phyloP scores from a whole-genome alignment of 1,140 invertebrate genomes.

The Diplogasteroides magnus region DNA sequence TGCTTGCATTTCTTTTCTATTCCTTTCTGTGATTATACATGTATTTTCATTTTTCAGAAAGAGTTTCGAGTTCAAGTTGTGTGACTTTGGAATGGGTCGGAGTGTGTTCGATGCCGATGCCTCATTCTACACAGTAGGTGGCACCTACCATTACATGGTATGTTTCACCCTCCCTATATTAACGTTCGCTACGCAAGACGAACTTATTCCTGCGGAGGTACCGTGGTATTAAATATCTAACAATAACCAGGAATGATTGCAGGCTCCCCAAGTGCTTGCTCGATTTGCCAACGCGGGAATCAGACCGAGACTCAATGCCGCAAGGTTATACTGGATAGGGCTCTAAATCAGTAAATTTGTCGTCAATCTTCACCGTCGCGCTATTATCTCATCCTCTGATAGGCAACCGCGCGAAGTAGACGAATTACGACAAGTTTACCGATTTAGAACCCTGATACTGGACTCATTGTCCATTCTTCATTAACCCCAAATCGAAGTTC shows the following conservation, averaged over 20 bases:
- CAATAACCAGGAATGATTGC: not conserved
- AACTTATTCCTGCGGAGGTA: not conserved
- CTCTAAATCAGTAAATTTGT: not conserved
- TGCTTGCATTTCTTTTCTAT: no score
- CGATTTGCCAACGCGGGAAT: not conserved
- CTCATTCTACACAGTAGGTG: not conserved
- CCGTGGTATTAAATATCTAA: not conserved
- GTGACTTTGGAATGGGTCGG: not conserved
- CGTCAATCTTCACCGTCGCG: not conserved
- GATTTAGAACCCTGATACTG: no score
- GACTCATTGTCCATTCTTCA: no score
- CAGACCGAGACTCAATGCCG: not conserved
- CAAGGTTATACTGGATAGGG: not conserved
- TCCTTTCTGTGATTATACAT: not conserved
- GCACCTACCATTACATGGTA: not conserved
- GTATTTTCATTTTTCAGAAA: not conserved
- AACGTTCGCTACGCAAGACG: not conserved
- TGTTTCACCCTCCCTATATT: not conserved
- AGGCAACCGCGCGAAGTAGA: no score
- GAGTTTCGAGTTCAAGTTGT: not conserved
- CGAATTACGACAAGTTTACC: no score
- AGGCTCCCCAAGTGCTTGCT: not conserved
- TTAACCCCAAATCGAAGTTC: no score
- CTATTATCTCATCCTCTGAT: no score
- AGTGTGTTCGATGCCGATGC: not conserved